Evolutionary conservation across 2,888 invertebrate species (phyloP), one percentile per base, ranked within the genome.

Genomic region (Coelopa pilipes): DNA sequence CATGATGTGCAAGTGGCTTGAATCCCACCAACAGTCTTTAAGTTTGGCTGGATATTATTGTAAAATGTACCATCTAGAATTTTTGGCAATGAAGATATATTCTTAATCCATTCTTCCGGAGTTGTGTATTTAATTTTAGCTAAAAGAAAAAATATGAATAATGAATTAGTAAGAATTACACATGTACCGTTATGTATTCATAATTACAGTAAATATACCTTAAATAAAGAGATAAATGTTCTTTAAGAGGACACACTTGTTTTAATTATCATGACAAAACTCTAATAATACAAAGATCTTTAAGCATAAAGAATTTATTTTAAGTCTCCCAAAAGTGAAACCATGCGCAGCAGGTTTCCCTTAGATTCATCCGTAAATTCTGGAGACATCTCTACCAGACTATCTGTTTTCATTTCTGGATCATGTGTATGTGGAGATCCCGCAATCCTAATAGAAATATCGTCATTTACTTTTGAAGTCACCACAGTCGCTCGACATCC

Each of bases 401-500:
- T 79, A 24, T 85, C 84, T 0, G 81, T 75, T 80, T 82, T 84
- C 47, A 87, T 80, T 77, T 87, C 87, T 1, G 85, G 85, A 15
- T 83, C 84, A 62, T 87, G 87, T 0, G 87, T 85, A 74, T 87
- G 87, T 4, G 87, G 86, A 1, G 86, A 79, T 3, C 87, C 87
- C 17, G 87, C 82, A 2, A 87, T 82, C 0, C 87, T 82, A 47
- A 87, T 80, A 0, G 83, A 81, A 0, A 84, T 83, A 74, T 82
- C 82, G 46, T 85, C 82, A 60, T 84, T 84, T 0, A 83, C 77
- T 76, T 87, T 87, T 9, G 88, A 87, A 12, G 88, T 88, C 2
- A 87, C 88, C 21, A 87, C 81, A 0, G 88, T 87, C 45, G 88
- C 87, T 0, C 88, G 81, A 77, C 88, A 88, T 24, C 85, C 84